A percentile compares a stretch with the other conserved stretches of the same genome.
Evolutionary conservation across 1,140 invertebrate genomes (phyloP).

Genomic region (Oscheius sp.): DNA sequence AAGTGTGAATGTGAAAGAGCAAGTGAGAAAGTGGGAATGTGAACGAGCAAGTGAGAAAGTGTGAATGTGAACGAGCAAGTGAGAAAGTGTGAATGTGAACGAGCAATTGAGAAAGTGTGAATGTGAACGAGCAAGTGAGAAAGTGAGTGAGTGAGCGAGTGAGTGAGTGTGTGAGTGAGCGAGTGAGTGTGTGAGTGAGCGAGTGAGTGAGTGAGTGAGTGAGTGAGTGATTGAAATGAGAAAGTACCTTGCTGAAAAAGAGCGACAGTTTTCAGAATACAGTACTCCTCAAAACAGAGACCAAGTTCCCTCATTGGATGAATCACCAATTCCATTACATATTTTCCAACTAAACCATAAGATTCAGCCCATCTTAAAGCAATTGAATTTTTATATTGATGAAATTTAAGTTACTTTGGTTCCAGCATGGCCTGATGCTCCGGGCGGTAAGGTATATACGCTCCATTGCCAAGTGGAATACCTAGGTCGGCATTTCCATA

Average conservation of each 20-base stretch:
- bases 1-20: not conserved
- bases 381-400: constrained; percentile 18
- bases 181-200: too few species aligned
- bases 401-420: constrained; percentile 26
- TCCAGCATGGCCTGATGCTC: constrained; percentile 30
- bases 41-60: too few species aligned
- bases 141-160: too few species aligned
- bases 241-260: constrained; percentile 37
- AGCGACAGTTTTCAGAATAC: constrained; percentile 35
- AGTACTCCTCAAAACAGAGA: constrained; percentile 33
- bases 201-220: too few species aligned
- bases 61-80: too few species aligned
- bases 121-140: too few species aligned
- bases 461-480: constrained; percentile 35
- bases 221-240: not conserved
- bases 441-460: constrained; percentile 37
- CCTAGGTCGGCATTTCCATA: constrained; percentile 14
- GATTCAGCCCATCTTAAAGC: constrained; percentile 34
- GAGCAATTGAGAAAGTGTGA: too few species aligned
- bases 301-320: constrained; percentile 33
- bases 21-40: too few species aligned
- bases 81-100: too few species aligned
- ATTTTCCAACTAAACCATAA: constrained; percentile 34
- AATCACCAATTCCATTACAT: constrained; percentile 36
- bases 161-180: too few species aligned